Evolutionary conservation across 2,797 vertebrate species (phyloP), one percentile per base, ranked within the genome.

Genomic region (Yasuhikotakia modesta): DNA sequence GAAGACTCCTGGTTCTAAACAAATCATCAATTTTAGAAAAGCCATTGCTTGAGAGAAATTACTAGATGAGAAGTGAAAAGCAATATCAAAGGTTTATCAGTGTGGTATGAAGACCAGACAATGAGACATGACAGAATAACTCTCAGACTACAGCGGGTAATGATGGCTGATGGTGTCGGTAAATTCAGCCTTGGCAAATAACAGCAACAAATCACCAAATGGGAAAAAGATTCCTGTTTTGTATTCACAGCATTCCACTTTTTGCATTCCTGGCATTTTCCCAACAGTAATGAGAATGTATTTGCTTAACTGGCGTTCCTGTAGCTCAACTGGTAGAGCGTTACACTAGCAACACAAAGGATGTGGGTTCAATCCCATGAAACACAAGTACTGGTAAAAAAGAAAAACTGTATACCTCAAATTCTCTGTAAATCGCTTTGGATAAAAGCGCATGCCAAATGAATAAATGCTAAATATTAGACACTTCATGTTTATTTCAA

Each of bases 51-150:
- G 65, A 70, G 82, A 64, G 2, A 79, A 13, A 69, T 67, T 79
- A 80, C 84, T 85, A 90, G 90, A 92, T 92, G 85, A 86, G 87
- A 90, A 90, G 86, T 69, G 90, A 94, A 92, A 92, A 90, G 90
- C 88, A 90, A 91, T 90, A 90, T 92, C 80, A 87, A 81, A 83
- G 82, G 79, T 88, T 87, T 88, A 88, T 86, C 86, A 85, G 90
- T 87, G 89, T 86, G 82, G 55, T 78, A 82, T 81, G 81, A 88
- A 85, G 81, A 70, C 86, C 85, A 84, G 84, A 85, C 87, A 82
- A 90, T 90, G 87, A 91, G 86, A 89, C 78, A 80, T 88, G 87
- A 92, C 89, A 86, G 81, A 79, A 65, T 71, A 86, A 84, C 82
- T 80, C 80, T 64, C 82, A 71, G 61, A 83, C 84, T 82, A 78